Conservation (phyloP, 2,113 vertebrate species). For the Eulemur macaco region DNA sequence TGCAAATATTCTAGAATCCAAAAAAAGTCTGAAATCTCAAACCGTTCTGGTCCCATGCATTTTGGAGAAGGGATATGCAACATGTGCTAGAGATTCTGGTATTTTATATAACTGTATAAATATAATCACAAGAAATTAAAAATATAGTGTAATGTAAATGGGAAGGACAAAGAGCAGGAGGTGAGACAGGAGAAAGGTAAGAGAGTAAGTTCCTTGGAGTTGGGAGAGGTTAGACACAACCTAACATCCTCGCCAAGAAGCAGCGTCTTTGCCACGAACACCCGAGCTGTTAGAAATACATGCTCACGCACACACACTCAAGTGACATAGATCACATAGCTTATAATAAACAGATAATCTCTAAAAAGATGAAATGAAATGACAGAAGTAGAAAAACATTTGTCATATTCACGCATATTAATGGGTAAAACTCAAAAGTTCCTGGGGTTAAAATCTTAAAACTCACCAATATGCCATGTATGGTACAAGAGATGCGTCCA, state of each 20-base stretch:
- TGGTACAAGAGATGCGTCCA: neutral
- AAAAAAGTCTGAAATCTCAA: neutral
- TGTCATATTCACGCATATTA: neutral
- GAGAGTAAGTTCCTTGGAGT: neutral
- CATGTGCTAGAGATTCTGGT: neutral
- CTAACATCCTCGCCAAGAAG: neutral
- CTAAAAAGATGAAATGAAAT: neutral
- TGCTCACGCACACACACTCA: neutral
- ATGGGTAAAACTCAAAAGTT: neutral
- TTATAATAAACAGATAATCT: neutral
- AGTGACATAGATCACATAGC: no score
- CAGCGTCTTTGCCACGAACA: neutral
- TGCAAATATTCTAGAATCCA: neutral
- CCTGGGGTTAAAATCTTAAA: neutral
- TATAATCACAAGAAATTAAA: neutral
- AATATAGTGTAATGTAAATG: neutral
- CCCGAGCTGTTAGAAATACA: neutral
- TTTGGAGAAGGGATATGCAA: neutral
- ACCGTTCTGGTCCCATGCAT: neutral
- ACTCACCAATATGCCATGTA: rapidly evolving
- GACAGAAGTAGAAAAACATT: neutral
- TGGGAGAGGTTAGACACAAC: neutral
- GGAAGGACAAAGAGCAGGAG: neutral
- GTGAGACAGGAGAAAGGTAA: neutral
- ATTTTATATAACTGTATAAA: neutral